phyloP scores from a whole-genome alignment of 2,113 vertebrate species.

The Ceyx cyanopectus region DNA sequence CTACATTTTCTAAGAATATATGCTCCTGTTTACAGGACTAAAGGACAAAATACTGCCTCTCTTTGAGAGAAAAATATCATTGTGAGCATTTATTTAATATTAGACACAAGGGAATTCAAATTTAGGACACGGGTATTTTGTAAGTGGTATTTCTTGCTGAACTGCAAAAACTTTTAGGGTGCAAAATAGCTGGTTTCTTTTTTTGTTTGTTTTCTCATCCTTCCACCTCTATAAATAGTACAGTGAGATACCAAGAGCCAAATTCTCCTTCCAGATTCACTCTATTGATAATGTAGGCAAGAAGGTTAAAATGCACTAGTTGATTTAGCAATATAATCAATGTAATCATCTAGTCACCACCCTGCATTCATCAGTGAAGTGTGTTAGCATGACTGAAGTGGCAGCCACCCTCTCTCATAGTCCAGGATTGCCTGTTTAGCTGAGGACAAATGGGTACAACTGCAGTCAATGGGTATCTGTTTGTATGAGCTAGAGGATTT shows the following conservation, averaged over 20 bases:
- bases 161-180: background rate
- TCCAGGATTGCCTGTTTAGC: background rate
- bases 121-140: background rate
- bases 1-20: background rate
- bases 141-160: background rate
- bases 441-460: background rate
- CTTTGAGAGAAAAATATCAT: background rate
- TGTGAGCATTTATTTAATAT: background rate
- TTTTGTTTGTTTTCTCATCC: background rate
- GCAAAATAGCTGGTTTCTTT: accelerated
- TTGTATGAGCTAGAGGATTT: background rate
- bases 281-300: background rate
- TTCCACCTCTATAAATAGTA: background rate
- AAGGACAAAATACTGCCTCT: background rate
- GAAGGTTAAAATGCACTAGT: background rate
- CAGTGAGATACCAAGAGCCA: background rate
- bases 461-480: background rate
- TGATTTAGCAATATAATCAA: background rate
- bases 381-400: background rate
- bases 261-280: background rate
- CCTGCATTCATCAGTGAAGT: background rate
- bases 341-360: background rate
- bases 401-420: accelerated
- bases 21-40: background rate
- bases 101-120: background rate